Conservation (phyloP, 2,113 vertebrate genomes). For the Pollimyrus isidori region DNA sequence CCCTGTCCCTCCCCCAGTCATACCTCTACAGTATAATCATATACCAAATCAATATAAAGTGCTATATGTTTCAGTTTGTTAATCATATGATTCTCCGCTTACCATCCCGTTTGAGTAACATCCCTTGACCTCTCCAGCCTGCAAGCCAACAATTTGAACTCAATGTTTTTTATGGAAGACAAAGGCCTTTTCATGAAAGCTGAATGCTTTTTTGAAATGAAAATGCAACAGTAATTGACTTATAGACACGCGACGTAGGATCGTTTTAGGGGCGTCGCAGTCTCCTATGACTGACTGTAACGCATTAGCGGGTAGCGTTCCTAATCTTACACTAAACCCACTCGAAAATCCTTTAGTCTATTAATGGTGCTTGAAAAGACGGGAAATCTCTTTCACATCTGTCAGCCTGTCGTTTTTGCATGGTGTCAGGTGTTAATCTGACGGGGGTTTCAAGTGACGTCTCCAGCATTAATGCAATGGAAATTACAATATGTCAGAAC, state of each 20-base stretch:
- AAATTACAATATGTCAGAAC: neutral
- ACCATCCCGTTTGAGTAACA: neutral
- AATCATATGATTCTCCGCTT: neutral
- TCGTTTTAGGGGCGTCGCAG: neutral
- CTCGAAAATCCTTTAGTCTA: slow-evolving; percentile 7
- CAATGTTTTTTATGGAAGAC: neutral
- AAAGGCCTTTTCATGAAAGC: neutral
- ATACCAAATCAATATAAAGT: neutral
- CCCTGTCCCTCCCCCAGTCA: neutral
- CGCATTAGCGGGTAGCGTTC: neutral
- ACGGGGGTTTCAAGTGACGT: neutral
- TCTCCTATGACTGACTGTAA: slow-evolving; percentile 9
- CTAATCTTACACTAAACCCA: slow-evolving; percentile 4
- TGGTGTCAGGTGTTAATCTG: neutral
- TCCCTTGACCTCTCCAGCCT: neutral
- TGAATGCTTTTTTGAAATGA: neutral
- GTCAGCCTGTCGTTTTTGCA: neutral
- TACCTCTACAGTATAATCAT: neutral
- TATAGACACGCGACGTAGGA: neutral
- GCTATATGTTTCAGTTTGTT: neutral
- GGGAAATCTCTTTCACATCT: neutral
- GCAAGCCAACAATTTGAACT: neutral
- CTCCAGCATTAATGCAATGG: neutral
- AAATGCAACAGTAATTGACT: neutral
- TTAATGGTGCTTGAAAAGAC: slow-evolving; percentile 13